Evolutionary conservation across 2,888 invertebrate genomes (phyloP), one percentile per base, ranked within the genome.

Genomic region (Stratiomys singularior): DNA sequence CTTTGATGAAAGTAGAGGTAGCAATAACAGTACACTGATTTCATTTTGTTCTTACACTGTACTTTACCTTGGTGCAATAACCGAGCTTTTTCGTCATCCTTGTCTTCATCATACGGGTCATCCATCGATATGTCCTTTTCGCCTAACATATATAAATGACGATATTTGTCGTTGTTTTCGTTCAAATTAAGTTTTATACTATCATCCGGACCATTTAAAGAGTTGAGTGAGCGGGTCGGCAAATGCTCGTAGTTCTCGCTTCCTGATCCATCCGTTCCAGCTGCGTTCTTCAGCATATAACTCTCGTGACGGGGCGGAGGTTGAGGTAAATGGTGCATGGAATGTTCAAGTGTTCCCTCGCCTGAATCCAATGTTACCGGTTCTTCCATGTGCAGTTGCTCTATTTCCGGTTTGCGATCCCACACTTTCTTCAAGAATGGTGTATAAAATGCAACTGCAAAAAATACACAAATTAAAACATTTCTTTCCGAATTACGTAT

Each of bases 361-460:
- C 92, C 92, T 77, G 92, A 92, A 85, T 92, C 92, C 82, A 87
- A 83, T 81, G 87, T 87, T 80, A 87, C 86, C 82, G 87, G 87
- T 90, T 94, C 94, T 85, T 96, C 96, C 91, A 96, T 92, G 81
- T 96, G 93, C 21, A 96, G 94, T 84, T 95, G 94, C 86, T 98
- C 97, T 76, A 97, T 97, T 88, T 97, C 96, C 30, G 95, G 96
- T 83, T 97, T 96, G 83, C 96, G 94, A 86, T 97, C 96, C 97
- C 96, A 97, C 25, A 96, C 97, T 86, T 96, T 96, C 86, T 96
- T 96, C 89, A 98, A 95, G 89, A 98, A 98, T 66, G 97, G 96
- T 66, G 95, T 96, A 87, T 96, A 98, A 87, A 96, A 96, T 37
- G 96, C 96, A 84, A 96, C 96, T 96, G 88, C 0, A 88, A 88